Percentiles rank a stretch among this genome's conserved stretches.
Evolutionary conservation across 1,140 invertebrate species (phyloP).

Genomic region (Aphaenogaster floridana): DNA sequence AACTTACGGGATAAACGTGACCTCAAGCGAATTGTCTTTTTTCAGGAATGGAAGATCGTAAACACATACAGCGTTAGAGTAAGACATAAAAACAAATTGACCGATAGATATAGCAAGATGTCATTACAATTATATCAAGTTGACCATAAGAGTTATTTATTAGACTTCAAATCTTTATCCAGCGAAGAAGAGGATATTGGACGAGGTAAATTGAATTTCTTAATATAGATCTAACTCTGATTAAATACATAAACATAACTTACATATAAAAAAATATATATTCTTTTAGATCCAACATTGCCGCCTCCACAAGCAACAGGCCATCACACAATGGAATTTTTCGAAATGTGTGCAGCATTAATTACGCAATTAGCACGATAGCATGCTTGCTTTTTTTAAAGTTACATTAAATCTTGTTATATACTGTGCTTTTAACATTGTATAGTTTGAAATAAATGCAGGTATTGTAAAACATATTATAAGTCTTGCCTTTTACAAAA

Average conservation of each 20-base stretch:
- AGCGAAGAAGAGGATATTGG: constrained; percentile 91
- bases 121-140: constrained; percentile 99
- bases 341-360: constrained; percentile 99
- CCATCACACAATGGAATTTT: constrained; percentile 99
- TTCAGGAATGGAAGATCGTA: constrained; percentile 98
- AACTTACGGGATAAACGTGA: no score
- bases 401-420: constrained; percentile 61
- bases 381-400: constrained; percentile 68
- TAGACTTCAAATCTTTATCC: constrained; percentile 98
- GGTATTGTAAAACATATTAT: constrained; percentile 59
- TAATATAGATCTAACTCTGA: background rate
- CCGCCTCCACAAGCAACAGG: constrained; percentile 87
- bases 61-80: constrained; percentile 98
- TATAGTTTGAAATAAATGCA: constrained; percentile 53
- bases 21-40: constrained; percentile 29
- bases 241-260: constrained; percentile 6
- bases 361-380: constrained; percentile 99
- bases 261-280: constrained; percentile 11
- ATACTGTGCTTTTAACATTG: constrained; percentile 50
- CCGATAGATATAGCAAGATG: constrained; percentile 97
- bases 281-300: constrained; percentile 81
- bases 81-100: constrained; percentile 94
- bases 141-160: constrained; percentile 98
- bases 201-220: constrained; percentile 86
- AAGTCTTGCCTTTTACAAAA: constrained; percentile 50